Base-by-base conservation (phyloP, 2,113 vertebrate genomes). In the Pterophyllum scalare region DNA sequence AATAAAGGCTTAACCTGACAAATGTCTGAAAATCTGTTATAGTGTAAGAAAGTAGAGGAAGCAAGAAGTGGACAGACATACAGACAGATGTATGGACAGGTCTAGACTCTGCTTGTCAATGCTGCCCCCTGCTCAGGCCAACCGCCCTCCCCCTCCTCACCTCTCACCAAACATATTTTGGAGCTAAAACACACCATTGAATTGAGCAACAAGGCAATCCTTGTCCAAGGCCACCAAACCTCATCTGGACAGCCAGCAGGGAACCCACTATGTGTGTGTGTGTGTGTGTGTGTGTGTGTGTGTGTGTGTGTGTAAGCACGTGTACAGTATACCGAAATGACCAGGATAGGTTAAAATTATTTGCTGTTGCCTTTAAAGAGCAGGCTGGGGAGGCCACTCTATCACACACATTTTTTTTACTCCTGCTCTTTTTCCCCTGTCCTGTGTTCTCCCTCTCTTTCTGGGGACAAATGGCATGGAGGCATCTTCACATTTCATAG, bases 151-250 rank as follows among this genome's bases (percentile, higher is more conserved):
- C 76, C 56, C 35, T 19, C 61, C 61, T 56, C 85, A 74, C 83
- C 89, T 87, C 91, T 88, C 82, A 90, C 88, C 82, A 20, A 87
- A 77, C 91, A 92, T 95, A 95, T 94, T 95, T 95, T 93, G 86
- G 88, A 94, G 78, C 85, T 93, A 93, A 94, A 94, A 94, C 90
- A 93, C 93, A 87, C 91, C 93, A 94, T 92, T 94, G 92, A 93
- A 89, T 58, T 2, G 1, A 91, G 90, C 38, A 92, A 94, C 94
- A 95, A 94, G 90, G 93, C 86, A 85, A 86, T 88, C 93, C 89
- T 94, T 95, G 94, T 95, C 89, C 92, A 84, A 78, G 74, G 91
- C 91, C 92, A 94, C 91, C 91, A 94, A 94, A 93, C 90, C 92
- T 93, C 91, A 91, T 90, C 75, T 92, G 87, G 91, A 92, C 80